Conservation (phyloP, 1,140 invertebrate genomes). For the Drosophila parabipectinata region DNA sequence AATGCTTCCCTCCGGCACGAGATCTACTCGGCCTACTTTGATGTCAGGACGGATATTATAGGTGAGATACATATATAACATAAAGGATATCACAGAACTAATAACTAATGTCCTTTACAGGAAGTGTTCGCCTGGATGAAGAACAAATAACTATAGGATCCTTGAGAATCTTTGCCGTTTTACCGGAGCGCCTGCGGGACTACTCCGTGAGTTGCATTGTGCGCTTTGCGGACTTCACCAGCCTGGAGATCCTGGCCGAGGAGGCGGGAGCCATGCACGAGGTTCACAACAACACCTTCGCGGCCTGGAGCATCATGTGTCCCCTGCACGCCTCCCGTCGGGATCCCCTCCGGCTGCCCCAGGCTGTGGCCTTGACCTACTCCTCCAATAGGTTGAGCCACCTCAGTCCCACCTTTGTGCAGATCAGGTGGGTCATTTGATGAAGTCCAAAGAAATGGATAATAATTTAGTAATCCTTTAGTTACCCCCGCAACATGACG, state of each 20-base stretch:
- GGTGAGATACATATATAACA: constrained; percentile 31
- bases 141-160: constrained; percentile 64
- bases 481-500: constrained; percentile 74
- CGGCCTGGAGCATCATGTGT: constrained; percentile 77
- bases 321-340: constrained; percentile 54
- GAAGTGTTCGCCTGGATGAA: constrained; percentile 51
- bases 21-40: constrained; percentile 80
- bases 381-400: constrained; percentile 67
- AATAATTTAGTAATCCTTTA: constrained; percentile 1
- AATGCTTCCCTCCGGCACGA: constrained; percentile 59
- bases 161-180: constrained; percentile 70
- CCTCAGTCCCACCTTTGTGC: constrained; percentile 69
- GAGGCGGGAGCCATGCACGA: constrained; percentile 71
- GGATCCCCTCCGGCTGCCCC: constrained; percentile 53
- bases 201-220: constrained; percentile 67
- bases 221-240: constrained; percentile 62
- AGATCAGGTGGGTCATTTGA: constrained; percentile 60
- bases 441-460: neutral
- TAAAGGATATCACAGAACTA: neutral
- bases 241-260: constrained; percentile 60
- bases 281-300: constrained; percentile 72
- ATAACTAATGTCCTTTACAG: constrained; percentile 25
- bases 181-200: constrained; percentile 62
- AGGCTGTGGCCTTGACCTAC: constrained; percentile 70
- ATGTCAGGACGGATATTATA: constrained; percentile 69